Evolutionary conservation across 2,888 invertebrate genomes (phyloP).

Genomic region (Catocala nupta): DNA sequence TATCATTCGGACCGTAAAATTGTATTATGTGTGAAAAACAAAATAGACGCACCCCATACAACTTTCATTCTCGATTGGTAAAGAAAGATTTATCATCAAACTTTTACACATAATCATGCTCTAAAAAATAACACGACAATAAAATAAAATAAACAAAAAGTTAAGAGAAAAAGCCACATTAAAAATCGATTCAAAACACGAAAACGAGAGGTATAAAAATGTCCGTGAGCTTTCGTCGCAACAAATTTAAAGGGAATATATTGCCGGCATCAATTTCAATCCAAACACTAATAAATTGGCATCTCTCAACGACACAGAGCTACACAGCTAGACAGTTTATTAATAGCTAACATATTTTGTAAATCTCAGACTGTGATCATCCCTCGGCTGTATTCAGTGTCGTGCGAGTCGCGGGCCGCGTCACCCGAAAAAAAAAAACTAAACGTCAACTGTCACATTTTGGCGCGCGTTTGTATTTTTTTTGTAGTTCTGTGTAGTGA

Average conservation of each 20-base stretch:
- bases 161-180: slow-evolving; percentile 55
- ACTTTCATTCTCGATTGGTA: slow-evolving; percentile 37
- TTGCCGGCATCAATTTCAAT: slow-evolving; percentile 85
- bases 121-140: slow-evolving; percentile 39
- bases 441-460: slow-evolving; percentile 55
- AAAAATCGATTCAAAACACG: slow-evolving; percentile 76
- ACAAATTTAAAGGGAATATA: slow-evolving; percentile 84
- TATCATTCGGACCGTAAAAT: slow-evolving; percentile 34
- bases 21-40: slow-evolving; percentile 30
- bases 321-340: slow-evolving; percentile 80
- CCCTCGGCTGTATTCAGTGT: slow-evolving; percentile 80
- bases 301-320: slow-evolving; percentile 76
- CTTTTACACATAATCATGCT: slow-evolving; percentile 33
- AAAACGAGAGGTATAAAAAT: slow-evolving; percentile 77
- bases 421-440: slow-evolving; percentile 77
- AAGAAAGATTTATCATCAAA: slow-evolving; percentile 39
- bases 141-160: slow-evolving; percentile 36
- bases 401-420: slow-evolving; percentile 71
- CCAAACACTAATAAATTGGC: slow-evolving; percentile 86
- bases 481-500: slow-evolving; percentile 24
- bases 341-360: slow-evolving; percentile 83
- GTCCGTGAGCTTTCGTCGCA: slow-evolving; percentile 78
- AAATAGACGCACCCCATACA: slow-evolving; percentile 28
- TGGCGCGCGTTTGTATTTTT: slow-evolving; percentile 48
- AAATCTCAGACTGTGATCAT: slow-evolving; percentile 76